A percentile compares a stretch with the other conserved stretches of the same genome.
phyloP scores from a whole-genome alignment of 2,113 vertebrate species.

The Bubo scandiacus region DNA sequence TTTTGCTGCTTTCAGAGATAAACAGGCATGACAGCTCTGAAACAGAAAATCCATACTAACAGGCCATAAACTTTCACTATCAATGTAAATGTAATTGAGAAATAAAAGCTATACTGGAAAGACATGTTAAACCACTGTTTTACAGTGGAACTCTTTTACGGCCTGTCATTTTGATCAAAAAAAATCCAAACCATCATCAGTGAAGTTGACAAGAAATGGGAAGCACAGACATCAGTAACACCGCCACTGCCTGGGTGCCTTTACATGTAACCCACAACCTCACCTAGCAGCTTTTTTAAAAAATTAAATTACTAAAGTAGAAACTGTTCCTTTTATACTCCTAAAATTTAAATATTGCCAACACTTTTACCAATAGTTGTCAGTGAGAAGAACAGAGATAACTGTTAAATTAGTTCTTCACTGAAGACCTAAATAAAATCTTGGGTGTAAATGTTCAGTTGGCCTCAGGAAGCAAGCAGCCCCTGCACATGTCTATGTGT shows the following conservation, averaged over 20 bases:
- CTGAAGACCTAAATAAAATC: background rate
- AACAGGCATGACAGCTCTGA: background rate
- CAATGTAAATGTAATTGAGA: constrained; percentile 11
- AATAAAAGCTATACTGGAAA: constrained; percentile 26
- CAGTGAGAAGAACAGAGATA: background rate
- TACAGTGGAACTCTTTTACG: background rate
- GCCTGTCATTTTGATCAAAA: background rate
- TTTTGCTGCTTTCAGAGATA: constrained; percentile 16
- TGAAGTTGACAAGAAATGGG: background rate
- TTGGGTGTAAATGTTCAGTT: background rate
- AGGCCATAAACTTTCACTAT: background rate
- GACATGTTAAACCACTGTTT: background rate
- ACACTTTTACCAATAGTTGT: background rate
- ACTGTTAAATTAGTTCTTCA: background rate
- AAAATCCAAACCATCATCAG: background rate
- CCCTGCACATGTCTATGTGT: background rate
- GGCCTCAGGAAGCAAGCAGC: background rate
- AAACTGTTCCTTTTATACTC: background rate
- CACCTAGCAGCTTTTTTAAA: background rate
- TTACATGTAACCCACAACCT: background rate
- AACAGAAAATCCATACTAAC: constrained; percentile 24
- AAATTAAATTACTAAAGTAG: background rate
- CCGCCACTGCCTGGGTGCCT: background rate
- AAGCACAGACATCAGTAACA: background rate
- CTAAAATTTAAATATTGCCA: background rate